Percentiles rank a stretch among this genome's conserved stretches.
Conservation (phyloP, 2,797 vertebrate species). For the Anguilla obscura region DNA sequence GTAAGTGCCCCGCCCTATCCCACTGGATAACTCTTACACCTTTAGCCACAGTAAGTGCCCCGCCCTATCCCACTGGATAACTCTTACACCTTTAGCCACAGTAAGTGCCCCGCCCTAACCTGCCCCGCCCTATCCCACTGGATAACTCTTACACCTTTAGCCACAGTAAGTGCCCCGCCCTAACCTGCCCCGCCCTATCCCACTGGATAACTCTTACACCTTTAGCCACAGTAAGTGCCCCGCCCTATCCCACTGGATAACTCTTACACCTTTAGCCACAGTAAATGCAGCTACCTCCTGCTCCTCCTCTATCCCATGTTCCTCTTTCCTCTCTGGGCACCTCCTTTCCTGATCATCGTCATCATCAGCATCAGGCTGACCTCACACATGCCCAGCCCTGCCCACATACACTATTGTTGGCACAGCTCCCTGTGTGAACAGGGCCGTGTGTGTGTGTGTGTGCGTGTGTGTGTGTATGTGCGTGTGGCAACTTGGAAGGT, state of each 20-base stretch:
- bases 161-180: constrained; percentile 46
- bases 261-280: constrained; percentile 98
- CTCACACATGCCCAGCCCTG: constrained; percentile 39
- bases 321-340: constrained; percentile 38
- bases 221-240: neutral
- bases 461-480: constrained; percentile 9
- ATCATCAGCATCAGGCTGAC: constrained; percentile 33
- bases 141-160: neutral
- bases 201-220: neutral
- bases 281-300: constrained; percentile 42
- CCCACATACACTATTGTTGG: constrained; percentile 5
- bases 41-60: constrained; percentile 61
- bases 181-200: constrained; percentile 40
- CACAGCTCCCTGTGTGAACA: neutral
- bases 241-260: constrained; percentile 68
- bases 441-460: neutral
- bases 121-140: constrained; percentile 37
- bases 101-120: constrained; percentile 76
- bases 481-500: neutral
- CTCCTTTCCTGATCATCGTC: constrained; percentile 40
- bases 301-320: constrained; percentile 27
- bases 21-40: constrained; percentile 37
- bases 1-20: constrained; percentile 51
- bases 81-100: constrained; percentile 40
- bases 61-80: constrained; percentile 37